A percentile compares a stretch with the other conserved stretches of the same genome.
Evolutionary conservation across 2,797 vertebrate genomes (phyloP).

Genomic region (Bovichtus diacanthus): DNA sequence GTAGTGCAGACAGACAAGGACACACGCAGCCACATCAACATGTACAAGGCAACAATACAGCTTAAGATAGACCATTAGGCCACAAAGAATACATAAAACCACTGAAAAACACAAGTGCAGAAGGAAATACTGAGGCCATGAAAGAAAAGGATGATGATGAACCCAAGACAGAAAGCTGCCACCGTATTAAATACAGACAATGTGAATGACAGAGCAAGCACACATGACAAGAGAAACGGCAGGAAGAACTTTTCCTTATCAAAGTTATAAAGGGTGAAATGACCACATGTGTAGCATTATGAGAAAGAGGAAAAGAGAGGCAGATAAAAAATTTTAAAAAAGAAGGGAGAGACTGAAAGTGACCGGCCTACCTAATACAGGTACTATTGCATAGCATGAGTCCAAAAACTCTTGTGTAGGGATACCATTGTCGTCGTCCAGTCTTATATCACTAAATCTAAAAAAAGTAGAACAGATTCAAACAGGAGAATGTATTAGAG

Average conservation of each 20-base stretch:
- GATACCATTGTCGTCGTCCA: slow-evolving; percentile 95
- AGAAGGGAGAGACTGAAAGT: slow-evolving; percentile 64
- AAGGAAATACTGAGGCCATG: slow-evolving; percentile 26
- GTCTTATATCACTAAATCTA: slow-evolving; percentile 98
- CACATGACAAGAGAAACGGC: neutral
- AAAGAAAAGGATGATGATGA: slow-evolving; percentile 22
- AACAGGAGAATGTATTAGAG: slow-evolving; percentile 76
- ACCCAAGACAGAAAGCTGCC: slow-evolving; percentile 7
- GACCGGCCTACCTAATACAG: slow-evolving; percentile 93
- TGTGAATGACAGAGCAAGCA: slow-evolving; percentile 53
- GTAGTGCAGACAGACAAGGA: neutral
- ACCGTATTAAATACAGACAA: slow-evolving; percentile 11
- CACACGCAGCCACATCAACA: slow-evolving; percentile 5
- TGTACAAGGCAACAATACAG: neutral
- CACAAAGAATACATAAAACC: slow-evolving; percentile 19
- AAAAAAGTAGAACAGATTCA: slow-evolving; percentile 81
- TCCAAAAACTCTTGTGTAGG: slow-evolving; percentile 97
- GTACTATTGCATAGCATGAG: slow-evolving; percentile 98
- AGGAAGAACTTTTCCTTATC: neutral
- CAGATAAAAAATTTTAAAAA: too few relatives aligned
- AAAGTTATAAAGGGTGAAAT: slow-evolving; percentile 40
- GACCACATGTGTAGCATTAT: slow-evolving; percentile 16
- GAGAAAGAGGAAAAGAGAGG: slow-evolving; percentile 33
- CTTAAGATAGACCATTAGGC: neutral
- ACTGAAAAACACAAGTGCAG: slow-evolving; percentile 12